Percentiles rank a stretch among this genome's conserved stretches.
phyloP scores from a whole-genome alignment of 1,140 invertebrate species.

The Nomia melanderi region DNA sequence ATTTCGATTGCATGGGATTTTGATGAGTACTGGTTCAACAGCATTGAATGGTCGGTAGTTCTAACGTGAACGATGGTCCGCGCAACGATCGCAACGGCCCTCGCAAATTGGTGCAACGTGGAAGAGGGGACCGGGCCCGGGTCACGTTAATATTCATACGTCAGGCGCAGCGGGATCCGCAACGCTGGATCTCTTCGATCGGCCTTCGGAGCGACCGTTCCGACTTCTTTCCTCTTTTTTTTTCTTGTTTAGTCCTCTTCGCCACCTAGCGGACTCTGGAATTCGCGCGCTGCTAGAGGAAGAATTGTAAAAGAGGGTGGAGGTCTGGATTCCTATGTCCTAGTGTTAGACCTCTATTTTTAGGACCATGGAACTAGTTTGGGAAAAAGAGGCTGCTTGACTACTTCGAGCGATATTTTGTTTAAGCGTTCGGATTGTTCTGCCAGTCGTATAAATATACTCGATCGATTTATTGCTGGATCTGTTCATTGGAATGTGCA shows the following conservation, averaged over 20 bases:
- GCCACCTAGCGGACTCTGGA: not conserved
- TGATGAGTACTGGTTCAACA: too few species aligned
- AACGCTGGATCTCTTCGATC: not conserved
- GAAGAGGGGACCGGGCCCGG: not conserved
- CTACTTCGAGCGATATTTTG: not conserved
- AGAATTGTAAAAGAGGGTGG: not conserved
- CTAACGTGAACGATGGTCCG: too few species aligned
- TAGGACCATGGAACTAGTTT: not conserved
- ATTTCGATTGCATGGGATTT: too few species aligned
- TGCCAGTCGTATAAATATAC: too few species aligned
- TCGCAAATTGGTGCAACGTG: not conserved
- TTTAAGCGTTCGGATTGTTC: not conserved
- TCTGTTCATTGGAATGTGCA: too few species aligned
- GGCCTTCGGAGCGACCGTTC: slow-evolving; percentile 1
- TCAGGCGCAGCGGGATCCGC: not conserved
- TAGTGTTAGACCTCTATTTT: slow-evolving; percentile 1
- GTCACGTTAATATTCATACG: slow-evolving; percentile 3
- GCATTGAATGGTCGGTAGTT: too few species aligned
- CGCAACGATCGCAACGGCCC: not conserved
- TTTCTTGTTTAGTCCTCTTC: not conserved
- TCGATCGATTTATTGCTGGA: too few species aligned
- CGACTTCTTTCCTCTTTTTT: not conserved
- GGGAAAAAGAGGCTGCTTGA: not conserved
- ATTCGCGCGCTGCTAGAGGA: not conserved
- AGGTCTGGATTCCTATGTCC: not conserved